Conservation (phyloP, 2,113 vertebrate genomes). For the Sinocyclocheilus grahami region DNA sequence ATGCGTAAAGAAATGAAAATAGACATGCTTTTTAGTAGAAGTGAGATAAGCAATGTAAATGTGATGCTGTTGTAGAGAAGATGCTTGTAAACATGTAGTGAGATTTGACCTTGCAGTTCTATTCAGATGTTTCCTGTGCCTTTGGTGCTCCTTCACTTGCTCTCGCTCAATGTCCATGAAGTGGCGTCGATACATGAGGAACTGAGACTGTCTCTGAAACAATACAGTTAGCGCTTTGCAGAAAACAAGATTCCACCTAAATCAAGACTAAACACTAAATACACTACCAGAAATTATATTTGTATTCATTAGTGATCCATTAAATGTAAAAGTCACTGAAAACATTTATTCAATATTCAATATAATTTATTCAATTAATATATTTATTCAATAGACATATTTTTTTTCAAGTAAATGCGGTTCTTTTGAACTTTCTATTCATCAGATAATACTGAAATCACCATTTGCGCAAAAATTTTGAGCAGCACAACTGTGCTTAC, state of each 20-base stretch:
- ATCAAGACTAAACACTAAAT: neutral
- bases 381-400: too few species aligned
- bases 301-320: neutral
- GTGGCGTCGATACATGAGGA: slow-evolving; percentile 79
- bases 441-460: neutral
- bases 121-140: slow-evolving; percentile 78
- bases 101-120: slow-evolving; percentile 73
- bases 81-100: neutral
- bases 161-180: slow-evolving; percentile 86
- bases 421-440: too few species aligned
- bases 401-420: too few species aligned
- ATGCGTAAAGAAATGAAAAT: neutral
- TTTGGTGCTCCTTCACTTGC: slow-evolving; percentile 81
- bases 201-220: slow-evolving; percentile 79
- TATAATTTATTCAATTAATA: neutral
- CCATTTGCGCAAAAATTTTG: neutral
- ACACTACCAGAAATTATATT: neutral
- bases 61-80: neutral
- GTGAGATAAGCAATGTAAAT: neutral
- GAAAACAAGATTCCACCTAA: neutral
- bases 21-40: neutral
- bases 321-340: neutral
- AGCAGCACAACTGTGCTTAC: neutral
- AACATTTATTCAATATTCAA: neutral
- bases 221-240: neutral